Base-by-base conservation (phyloP, 1,140 invertebrate species). In the Oedothorax gibbosus region DNA sequence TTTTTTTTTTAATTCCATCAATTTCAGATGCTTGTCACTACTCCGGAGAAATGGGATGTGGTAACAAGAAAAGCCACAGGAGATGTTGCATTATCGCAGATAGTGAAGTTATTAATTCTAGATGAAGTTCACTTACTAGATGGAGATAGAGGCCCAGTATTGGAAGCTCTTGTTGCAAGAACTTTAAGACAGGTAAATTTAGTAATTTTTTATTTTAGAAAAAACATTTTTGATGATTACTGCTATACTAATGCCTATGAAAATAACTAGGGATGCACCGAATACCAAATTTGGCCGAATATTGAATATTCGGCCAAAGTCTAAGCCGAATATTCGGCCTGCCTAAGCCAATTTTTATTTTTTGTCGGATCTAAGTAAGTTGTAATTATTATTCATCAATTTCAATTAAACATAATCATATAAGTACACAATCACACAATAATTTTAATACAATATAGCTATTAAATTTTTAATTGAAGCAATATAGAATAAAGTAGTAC, bases 1-100 rank as follows among this genome's bases (percentile, higher is more conserved):
- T 14, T 14, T 15, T 50, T 35, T 10, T 21, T 35, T 50, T 65
- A 65, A 65, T 14, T 57, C 50, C 64, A 14, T 87, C 84, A 35
- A 35, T 65, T 76, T 85, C 56, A 92, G 91, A 99, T 99, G 94
- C 92, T 99, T 20, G 96, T 99, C 5, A 98, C 98, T 1, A 99
- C 99, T 0, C 99, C 99, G 0, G 99, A 99, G 91, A 99, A 99
- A 89, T 99, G 98, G 98, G 99, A 99, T 91, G 97, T 99, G 15
- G 96, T 99, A 2, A 99, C 98, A 0, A 91, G 99, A 81, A 99
- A 99, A 91, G 94, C 95, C 85, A 93, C 93, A 87, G 96, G 97
- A 53, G 98, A 99, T 90, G 95, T 97, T 71, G 95, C 96, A 64
- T 89, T 99, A 18, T 94, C 96, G 5, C 95, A 95, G 88, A 92